Conservation (phyloP, 1,140 invertebrate species). For the Halictus rubicundus region DNA sequence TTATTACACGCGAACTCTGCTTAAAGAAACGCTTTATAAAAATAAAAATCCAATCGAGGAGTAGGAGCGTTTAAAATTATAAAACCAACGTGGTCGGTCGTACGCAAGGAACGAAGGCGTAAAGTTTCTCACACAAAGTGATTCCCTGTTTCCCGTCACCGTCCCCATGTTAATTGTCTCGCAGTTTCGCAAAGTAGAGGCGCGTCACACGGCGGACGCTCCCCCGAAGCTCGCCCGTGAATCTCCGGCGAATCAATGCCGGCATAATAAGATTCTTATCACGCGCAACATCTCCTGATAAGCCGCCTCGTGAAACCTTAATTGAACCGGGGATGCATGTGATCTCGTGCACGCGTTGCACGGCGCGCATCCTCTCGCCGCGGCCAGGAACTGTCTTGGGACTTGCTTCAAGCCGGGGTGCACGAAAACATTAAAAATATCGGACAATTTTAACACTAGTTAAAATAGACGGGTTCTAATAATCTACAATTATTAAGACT, state of each 20-base stretch:
- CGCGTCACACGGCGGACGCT: not conserved
- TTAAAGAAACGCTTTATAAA: too few species aligned
- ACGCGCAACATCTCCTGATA: conserved; percentile 12
- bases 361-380: not conserved
- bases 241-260: conserved; percentile 12
- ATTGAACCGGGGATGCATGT: conserved; percentile 50
- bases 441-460: too few species aligned
- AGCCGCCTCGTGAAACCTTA: conserved; percentile 29
- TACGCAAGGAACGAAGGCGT: not conserved
- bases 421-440: too few species aligned
- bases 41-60: not conserved
- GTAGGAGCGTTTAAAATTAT: not conserved
- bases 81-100: not conserved
- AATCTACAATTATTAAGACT: too few species aligned
- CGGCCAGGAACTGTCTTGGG: conserved; percentile 21
- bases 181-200: not conserved
- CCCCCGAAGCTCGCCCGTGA: not conserved
- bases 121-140: not conserved
- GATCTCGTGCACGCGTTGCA: conserved; percentile 8
- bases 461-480: too few species aligned
- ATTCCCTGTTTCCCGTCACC: not conserved
- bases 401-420: conserved; percentile 35
- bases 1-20: too few species aligned
- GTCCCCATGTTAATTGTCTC: not conserved
- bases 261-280: conserved; percentile 15